These are phyloP conservation scores for Watsonalla cultraria DNA, from an alignment of 2,888 invertebrate species.

Conservation along the genomic window DNA sequence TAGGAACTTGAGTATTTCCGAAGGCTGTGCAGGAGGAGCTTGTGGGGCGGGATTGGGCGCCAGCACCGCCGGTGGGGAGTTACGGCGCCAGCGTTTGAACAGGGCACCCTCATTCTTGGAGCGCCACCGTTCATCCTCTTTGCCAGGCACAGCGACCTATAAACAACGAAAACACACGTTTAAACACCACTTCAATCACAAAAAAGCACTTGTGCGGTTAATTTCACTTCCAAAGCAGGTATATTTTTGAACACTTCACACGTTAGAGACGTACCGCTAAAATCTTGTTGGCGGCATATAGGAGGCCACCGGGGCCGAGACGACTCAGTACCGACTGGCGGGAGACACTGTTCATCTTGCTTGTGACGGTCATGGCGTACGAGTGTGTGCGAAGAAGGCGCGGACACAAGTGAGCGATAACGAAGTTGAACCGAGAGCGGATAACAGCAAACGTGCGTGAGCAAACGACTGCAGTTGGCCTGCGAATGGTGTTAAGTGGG, in stretches of 20 bases:
- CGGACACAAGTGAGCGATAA: constrained; percentile 55
- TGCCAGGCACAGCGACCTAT: constrained; percentile 72
- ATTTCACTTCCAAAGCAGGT: constrained; percentile 32
- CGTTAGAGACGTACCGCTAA: constrained; percentile 70
- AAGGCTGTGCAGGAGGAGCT: constrained; percentile 54
- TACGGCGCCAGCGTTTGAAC: constrained; percentile 69
- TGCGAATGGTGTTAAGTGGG: constrained; percentile 66
- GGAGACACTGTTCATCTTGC: constrained; percentile 76
- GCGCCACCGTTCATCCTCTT: constrained; percentile 72
- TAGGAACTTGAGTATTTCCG: constrained; percentile 83
- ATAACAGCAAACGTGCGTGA: constrained; percentile 50
- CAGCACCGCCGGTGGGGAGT: constrained; percentile 44
- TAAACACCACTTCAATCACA: constrained; percentile 49
- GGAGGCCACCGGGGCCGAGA: constrained; percentile 70
- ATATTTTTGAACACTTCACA: constrained; percentile 26
- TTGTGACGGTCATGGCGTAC: constrained; percentile 70
- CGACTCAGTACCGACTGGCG: constrained; percentile 70
- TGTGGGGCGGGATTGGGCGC: constrained; percentile 38
- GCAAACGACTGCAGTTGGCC: constrained; percentile 52
- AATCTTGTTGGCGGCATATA: constrained; percentile 73
- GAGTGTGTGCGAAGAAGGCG: constrained; percentile 45
- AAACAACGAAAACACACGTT: constrained; percentile 66
- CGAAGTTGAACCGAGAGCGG: constrained; percentile 34
- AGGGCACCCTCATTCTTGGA: constrained; percentile 66
- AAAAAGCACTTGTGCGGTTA: constrained; percentile 28